These are phyloP conservation scores for Melanocharis versteri DNA, from an alignment of 2,113 vertebrate species.

Conservation along the genomic window DNA sequence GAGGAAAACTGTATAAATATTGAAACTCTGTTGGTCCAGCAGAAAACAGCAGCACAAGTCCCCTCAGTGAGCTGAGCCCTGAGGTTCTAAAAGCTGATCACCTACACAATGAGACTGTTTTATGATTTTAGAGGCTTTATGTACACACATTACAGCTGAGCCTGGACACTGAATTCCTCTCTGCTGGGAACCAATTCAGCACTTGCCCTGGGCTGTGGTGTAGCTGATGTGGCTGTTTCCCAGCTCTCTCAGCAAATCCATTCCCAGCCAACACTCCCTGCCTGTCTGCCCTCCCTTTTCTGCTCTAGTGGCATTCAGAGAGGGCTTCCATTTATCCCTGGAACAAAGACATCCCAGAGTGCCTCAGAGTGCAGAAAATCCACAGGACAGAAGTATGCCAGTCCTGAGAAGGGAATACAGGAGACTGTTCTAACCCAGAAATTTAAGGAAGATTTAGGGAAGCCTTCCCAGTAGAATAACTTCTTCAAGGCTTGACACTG, in stretches of 20 bases:
- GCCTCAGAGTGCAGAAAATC: background rate
- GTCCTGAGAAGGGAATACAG: background rate
- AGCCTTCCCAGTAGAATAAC: background rate
- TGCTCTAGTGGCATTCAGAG: background rate
- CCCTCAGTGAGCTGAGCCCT: background rate
- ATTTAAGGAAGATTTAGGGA: background rate
- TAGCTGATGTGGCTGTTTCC: background rate
- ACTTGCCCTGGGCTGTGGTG: background rate
- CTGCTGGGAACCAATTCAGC: background rate
- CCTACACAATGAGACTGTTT: background rate
- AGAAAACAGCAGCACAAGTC: background rate
- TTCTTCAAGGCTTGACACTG: background rate
- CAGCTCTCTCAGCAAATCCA: background rate
- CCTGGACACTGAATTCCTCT: background rate
- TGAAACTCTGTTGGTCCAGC: background rate
- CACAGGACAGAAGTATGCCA: background rate
- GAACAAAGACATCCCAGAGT: background rate
- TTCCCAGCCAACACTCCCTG: background rate
- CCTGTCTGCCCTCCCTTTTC: background rate
- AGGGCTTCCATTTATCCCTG: background rate
- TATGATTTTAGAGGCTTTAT: background rate
- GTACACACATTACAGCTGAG: background rate
- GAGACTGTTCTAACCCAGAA: background rate
- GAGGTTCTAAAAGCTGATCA: background rate
- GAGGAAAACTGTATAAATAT: background rate